These are phyloP conservation scores for Poecilobothrus nobilitatus DNA, from an alignment of 2,888 invertebrate genomes.

Conservation along the genomic window DNA sequence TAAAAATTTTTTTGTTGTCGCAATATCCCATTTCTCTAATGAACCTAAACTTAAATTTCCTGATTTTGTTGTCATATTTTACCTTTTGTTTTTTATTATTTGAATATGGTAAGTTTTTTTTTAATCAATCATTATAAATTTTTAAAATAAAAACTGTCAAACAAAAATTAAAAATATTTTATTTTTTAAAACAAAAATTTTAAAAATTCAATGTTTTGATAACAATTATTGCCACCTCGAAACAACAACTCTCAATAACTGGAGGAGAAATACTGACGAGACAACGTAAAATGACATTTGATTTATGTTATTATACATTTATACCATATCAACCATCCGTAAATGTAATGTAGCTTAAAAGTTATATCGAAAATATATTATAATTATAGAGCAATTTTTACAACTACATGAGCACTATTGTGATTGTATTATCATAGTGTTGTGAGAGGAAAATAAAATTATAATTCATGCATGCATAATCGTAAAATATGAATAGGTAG, in stretches of 20 bases:
- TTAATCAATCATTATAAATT: no score
- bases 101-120: neutral
- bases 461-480: no score
- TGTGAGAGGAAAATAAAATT: no score
- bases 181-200: neutral
- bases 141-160: neutral
- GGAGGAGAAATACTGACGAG: conserved; percentile 3
- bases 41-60: conserved; percentile 1
- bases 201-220: neutral
- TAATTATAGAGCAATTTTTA: no score
- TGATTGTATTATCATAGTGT: conserved; percentile 4
- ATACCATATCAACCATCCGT: no score
- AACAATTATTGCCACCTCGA: neutral
- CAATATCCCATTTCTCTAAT: conserved; percentile 6
- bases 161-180: neutral
- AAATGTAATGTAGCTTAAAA: neutral
- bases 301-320: neutral
- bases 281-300: neutral
- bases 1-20: conserved; percentile 10
- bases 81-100: neutral
- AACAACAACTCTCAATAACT: neutral
- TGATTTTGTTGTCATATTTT: conserved; percentile 4
- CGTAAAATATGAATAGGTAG: no score
- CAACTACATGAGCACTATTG: neutral
- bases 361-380: neutral